Evolutionary conservation across 2,113 vertebrate genomes (phyloP).

Genomic region (Apodemus sylvaticus): DNA sequence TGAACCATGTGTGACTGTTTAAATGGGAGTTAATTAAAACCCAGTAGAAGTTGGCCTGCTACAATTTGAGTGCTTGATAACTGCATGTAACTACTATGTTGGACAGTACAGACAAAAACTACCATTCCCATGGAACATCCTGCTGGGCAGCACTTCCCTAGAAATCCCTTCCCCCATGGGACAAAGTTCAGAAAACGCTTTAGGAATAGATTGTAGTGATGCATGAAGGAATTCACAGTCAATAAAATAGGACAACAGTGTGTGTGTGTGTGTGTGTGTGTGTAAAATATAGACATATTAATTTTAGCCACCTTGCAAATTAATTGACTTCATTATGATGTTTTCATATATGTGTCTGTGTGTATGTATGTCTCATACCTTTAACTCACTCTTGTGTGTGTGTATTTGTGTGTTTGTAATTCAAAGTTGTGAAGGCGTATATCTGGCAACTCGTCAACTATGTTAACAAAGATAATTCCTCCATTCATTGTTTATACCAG

Average conservation of each 20-base stretch:
- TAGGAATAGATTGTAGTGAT: neutral
- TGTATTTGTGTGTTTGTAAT: neutral
- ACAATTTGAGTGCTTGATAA: neutral
- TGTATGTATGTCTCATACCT: neutral
- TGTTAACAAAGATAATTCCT: slow-evolving; percentile 27
- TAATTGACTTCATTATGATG: neutral
- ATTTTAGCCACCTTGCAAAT: neutral
- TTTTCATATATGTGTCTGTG: neutral
- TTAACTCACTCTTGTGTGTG: neutral
- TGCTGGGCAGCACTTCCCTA: neutral
- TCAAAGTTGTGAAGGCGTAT: slow-evolving; percentile 10
- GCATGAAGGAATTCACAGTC: neutral
- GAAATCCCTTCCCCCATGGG: neutral
- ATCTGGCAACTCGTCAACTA: slow-evolving; percentile 13
- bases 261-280: neutral
- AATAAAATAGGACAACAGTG: neutral
- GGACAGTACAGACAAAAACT: neutral
- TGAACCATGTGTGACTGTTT: neutral
- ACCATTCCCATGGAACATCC: neutral
- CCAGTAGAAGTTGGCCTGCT: neutral
- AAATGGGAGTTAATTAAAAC: slow-evolving; percentile 40
- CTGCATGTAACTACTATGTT: neutral
- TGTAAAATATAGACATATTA: neutral
- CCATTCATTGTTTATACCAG: neutral
- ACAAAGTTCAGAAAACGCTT: neutral